Base-by-base conservation (phyloP, 2,888 invertebrate genomes). In the Anorthoa munda region DNA sequence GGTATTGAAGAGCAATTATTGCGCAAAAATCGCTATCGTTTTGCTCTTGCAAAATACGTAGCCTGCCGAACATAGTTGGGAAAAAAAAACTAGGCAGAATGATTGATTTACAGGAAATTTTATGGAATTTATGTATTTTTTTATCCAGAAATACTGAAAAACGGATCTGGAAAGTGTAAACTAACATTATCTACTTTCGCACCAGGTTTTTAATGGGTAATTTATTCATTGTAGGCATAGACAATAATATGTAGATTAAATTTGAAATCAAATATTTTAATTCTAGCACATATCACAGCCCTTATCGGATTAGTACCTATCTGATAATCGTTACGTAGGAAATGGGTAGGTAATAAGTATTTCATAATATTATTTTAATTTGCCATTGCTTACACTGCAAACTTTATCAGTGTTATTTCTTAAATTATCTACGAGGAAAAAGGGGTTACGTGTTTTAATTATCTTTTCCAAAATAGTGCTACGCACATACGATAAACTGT, bases 251-350 rank as follows among this genome's bases (percentile, higher is more conserved):
- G 23, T 15, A 21, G 21, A 21, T 18, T 78, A 21, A 70, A 67
- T 48, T 23, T 46, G 13, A 48, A 59, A 69, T 48, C 18, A 77
- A 69, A 69, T 26, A 53, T 77, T 59, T 51, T 77, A 23, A 77
- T 75, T 75, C 39, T 21, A 53, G 12, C n/a, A 39, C 48, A 77
- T 74, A 77, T 59, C 68, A 59, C 31, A 23, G 51, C 21, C 21
- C 66, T 3, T 61, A 77, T 61, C 59, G 48, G 48, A 39, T 75
- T 56, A 45, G 5, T 21, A n/a, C n/a, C 55, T 61, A 77, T 69
- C 75, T 56, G 31, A 17, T 31, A 39, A 39, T 21, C 58, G 26
- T 45, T 58, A 59, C 59, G 50, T 50, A 45, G 50, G 61, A 77
- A 77, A 72, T 51, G 7, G 11, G 48, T 56, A n/a, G n/a, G n/a